Base-by-base conservation (phyloP, 2,113 vertebrate species). In the Phylloscopus trochilus region DNA sequence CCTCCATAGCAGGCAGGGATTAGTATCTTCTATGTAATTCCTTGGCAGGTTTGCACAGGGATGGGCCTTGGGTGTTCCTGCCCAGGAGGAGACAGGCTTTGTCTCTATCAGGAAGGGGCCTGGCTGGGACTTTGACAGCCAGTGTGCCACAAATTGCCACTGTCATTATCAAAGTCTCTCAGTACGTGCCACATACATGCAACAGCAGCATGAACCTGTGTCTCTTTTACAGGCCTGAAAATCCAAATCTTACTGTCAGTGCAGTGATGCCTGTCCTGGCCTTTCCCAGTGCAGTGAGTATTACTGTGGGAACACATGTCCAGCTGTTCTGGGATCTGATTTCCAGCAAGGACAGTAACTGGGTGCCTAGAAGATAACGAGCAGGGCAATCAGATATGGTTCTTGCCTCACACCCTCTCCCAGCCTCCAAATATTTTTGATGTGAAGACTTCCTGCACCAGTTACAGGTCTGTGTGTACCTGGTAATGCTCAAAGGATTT, bases 251-350 rank as follows among this genome's bases (percentile, higher is more conserved):
- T 81, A 90, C 82, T 20, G 72, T 98, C 95, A 98, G 95, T 6
- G 41, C 89, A 0, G 95, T 97, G 83, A 91, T 92, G 47, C 96
- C 98, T 3, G 62, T 98, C 72, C 91, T 92, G 66, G 66, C 96
- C 33, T 94, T 98, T 51, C 97, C 98, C 30, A 96, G 97, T 92
- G 88, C 91, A 63, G 98, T 98, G 93, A 96, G 98, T 98, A 84
- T 92, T 84, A 43, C 28, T 51, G 6, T 72, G 47, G 75, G 78
- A 67, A 14, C 41, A 67, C 39, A 9, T 8, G 46, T 46, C 69
- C 51, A 17, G 52, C 55, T 91, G 68, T 44, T 43, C 23, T 51
- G 69, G 28, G 21, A 33, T 41, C 35, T 63, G 47, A 13, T 41
- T 93, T 39, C 62, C 66, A 78, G 30, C 76, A 44, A 43, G 33